phyloP scores from a whole-genome alignment of 2,113 vertebrate species.

The Puma concolor region DNA sequence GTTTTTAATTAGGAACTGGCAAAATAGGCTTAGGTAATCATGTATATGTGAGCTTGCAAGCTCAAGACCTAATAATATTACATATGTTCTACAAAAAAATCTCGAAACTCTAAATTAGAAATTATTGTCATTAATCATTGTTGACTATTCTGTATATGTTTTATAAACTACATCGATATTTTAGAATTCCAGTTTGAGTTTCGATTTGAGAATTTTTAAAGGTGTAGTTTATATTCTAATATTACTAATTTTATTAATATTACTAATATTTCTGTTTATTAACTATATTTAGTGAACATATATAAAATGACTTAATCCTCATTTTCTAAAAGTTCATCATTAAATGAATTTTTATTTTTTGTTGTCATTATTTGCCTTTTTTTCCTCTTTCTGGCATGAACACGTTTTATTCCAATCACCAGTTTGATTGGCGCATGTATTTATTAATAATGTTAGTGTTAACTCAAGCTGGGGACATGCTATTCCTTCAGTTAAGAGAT shows the following conservation, averaged over 20 bases:
- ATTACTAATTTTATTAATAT: conserved; percentile 21
- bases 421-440: background rate
- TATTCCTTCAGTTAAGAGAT: conserved; percentile 44
- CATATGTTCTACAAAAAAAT: background rate
- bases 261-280: conserved; percentile 40
- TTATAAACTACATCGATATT: conserved; percentile 40
- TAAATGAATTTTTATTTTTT: conserved; percentile 58
- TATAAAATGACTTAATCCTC: conserved; percentile 42
- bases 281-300: background rate
- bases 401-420: conserved; percentile 44
- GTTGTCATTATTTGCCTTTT: background rate
- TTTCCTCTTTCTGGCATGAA: conserved; percentile 38
- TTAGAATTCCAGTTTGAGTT: conserved; percentile 51
- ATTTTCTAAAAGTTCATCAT: conserved; percentile 28
- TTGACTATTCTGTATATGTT: conserved; percentile 9
- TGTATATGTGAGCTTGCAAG: background rate
- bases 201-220: conserved; percentile 72
- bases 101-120: conserved; percentile 28
- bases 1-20: conserved; percentile 36
- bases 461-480: background rate
- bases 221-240: conserved; percentile 74
- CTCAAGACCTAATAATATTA: conserved; percentile 33
- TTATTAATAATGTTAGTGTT: conserved; percentile 48
- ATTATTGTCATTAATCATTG: conserved; percentile 3
- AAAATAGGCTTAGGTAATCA: background rate